Conservation (phyloP, 2,797 vertebrate species). For the Limnodromus scolopaceus region DNA sequence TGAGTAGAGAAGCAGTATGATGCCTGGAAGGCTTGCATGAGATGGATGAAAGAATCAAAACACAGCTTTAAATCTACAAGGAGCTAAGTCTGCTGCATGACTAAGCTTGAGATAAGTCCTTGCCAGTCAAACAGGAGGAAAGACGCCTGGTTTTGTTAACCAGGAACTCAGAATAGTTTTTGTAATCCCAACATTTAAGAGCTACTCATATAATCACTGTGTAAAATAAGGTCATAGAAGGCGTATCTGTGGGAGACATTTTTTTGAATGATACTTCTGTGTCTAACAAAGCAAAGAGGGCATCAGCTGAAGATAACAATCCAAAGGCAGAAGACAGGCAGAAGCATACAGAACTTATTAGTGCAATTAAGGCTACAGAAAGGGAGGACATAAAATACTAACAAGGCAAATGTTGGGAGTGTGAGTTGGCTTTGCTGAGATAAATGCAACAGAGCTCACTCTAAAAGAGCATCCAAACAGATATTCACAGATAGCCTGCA, state of each 20-base stretch:
- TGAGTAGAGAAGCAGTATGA: background rate
- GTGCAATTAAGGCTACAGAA: background rate
- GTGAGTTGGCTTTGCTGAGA: background rate
- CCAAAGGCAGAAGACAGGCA: background rate
- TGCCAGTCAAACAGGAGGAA: background rate
- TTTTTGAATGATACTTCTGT: background rate
- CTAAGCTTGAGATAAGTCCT: background rate
- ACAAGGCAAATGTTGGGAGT: background rate
- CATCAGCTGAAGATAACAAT: background rate
- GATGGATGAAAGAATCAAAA: background rate
- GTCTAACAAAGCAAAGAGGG: background rate
- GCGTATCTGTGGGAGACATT: background rate
- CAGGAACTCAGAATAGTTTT: background rate
- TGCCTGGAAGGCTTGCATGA: background rate
- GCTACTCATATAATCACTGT: background rate
- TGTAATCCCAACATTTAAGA: background rate
- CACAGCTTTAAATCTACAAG: background rate
- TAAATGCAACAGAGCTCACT: background rate
- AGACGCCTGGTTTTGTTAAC: background rate
- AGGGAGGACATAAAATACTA: background rate
- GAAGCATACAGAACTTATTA: background rate
- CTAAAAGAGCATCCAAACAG: background rate
- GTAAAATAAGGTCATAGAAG: background rate
- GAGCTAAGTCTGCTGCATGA: background rate
- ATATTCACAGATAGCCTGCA: background rate